Evolutionary conservation across 2,113 vertebrate species (phyloP).

Genomic region (Electrona antarctica): DNA sequence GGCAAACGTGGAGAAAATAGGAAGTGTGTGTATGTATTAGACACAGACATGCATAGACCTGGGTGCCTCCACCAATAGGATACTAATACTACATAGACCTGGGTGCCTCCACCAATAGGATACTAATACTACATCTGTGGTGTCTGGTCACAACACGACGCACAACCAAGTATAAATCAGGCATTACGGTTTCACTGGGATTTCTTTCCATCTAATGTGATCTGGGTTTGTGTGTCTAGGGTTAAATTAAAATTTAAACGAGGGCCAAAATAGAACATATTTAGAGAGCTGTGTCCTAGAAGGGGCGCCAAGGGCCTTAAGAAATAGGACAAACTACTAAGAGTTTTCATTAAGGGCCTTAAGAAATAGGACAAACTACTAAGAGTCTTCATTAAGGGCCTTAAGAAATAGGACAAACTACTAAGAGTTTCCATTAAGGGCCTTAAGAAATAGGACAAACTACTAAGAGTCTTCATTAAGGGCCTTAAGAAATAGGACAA

Average conservation of each 20-base stretch:
- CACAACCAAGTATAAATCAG: no score
- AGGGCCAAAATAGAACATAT: constrained; percentile 43
- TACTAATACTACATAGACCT: constrained; percentile 17
- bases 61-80: neutral
- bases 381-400: constrained; percentile 35
- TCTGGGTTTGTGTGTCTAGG: constrained; percentile 49
- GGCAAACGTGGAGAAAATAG: neutral
- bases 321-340: constrained; percentile 55
- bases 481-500: constrained; percentile 53
- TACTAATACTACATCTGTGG: neutral
- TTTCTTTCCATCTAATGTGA: constrained; percentile 38
- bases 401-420: constrained; percentile 53
- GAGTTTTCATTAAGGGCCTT: constrained; percentile 26
- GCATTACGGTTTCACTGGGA: constrained; percentile 29
- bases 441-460: constrained; percentile 54
- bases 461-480: constrained; percentile 35
- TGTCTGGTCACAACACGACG: no score
- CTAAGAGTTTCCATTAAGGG: constrained; percentile 33
- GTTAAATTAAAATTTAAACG: constrained; percentile 46
- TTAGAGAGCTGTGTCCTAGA: constrained; percentile 36
- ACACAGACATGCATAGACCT: constrained; percentile 24
- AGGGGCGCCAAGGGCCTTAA: constrained; percentile 30
- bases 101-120: neutral
- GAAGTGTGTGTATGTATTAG: no score
- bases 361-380: constrained; percentile 54